Evolutionary conservation across 2,888 invertebrate species (phyloP).

Genomic region (Meliscaeva auricollis): DNA sequence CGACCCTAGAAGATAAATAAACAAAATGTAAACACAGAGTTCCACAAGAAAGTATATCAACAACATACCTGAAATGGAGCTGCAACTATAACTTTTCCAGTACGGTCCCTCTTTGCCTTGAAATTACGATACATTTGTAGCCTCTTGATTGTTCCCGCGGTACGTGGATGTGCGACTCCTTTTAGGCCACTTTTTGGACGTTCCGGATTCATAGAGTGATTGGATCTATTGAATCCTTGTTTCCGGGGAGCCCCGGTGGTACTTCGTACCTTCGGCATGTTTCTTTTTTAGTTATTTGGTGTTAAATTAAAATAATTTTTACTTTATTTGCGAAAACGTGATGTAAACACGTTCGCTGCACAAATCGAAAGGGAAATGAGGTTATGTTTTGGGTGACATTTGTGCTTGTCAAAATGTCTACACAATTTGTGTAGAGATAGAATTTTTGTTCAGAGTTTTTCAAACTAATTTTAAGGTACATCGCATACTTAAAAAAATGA

Average conservation of each 20-base stretch:
- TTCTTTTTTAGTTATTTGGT: slow-evolving; percentile 57
- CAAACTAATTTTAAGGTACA: background rate
- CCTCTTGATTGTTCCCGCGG: slow-evolving; percentile 97
- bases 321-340: slow-evolving; percentile 40
- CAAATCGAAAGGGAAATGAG: slow-evolving; percentile 54
- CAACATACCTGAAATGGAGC: slow-evolving; percentile 94
- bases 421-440: background rate
- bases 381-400: slow-evolving; percentile 51
- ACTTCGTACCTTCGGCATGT: slow-evolving; percentile 92
- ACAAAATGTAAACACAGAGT: background rate
- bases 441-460: background rate
- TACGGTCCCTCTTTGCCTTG: slow-evolving; percentile 95
- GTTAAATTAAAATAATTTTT: background rate
- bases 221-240: slow-evolving; percentile 93
- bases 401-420: slow-evolving; percentile 20
- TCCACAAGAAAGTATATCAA: background rate
- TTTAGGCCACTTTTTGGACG: slow-evolving; percentile 91
- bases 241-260: slow-evolving; percentile 90
- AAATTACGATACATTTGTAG: slow-evolving; percentile 99
- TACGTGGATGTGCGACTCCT: slow-evolving; percentile 93
- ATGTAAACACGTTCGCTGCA: slow-evolving; percentile 64
- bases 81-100: slow-evolving; percentile 95
- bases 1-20: slow-evolving; percentile 85
- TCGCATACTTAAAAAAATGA: background rate
- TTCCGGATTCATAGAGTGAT: slow-evolving; percentile 98